Evolutionary conservation across 2,888 invertebrate genomes (phyloP).

Genomic region (Stramonita haemastoma): DNA sequence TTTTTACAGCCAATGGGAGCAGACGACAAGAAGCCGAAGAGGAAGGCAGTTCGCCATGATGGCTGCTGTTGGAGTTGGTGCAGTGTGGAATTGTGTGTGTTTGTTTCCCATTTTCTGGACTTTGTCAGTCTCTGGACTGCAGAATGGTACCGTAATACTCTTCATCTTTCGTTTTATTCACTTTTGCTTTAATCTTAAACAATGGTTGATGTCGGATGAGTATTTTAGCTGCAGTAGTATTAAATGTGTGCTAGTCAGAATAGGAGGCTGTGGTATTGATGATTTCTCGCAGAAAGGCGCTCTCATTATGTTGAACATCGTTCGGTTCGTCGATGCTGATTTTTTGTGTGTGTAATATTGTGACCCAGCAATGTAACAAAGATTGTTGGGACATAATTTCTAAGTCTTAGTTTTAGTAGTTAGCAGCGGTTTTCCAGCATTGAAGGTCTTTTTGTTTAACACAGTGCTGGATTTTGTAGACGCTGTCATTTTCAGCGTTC

Average conservation of each 20-base stretch:
- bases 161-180: neutral
- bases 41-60: conserved; percentile 33
- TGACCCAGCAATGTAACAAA: too few relatives aligned
- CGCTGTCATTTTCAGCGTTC: too few relatives aligned
- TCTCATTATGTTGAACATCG: neutral
- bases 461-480: too few relatives aligned
- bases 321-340: too few relatives aligned
- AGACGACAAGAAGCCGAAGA: neutral
- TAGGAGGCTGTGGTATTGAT: neutral
- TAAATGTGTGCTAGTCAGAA: neutral
- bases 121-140: neutral
- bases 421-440: too few relatives aligned
- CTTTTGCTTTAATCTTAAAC: neutral
- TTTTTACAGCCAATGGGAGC: neutral
- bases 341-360: too few relatives aligned
- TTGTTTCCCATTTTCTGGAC: neutral
- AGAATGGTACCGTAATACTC: conserved; percentile 10
- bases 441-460: too few relatives aligned
- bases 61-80: neutral
- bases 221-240: neutral
- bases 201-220: neutral
- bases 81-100: neutral
- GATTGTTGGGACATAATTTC: too few relatives aligned
- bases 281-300: neutral
- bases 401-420: too few relatives aligned